Evolutionary conservation across 2,113 vertebrate genomes (phyloP), one percentile per base, ranked within the genome.

Genomic region (Psittacara wagleri): DNA sequence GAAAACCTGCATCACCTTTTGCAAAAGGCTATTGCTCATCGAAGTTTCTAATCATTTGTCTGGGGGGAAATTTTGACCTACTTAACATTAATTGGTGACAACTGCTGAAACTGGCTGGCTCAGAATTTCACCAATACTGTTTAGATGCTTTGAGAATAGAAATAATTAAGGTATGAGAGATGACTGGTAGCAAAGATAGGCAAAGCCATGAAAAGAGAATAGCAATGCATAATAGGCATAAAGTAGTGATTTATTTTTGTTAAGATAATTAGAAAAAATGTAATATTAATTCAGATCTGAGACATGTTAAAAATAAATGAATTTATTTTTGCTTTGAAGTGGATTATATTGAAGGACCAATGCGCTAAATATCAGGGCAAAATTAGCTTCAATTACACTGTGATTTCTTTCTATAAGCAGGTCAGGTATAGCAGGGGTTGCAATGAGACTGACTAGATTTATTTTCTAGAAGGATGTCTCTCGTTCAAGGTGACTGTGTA

Each of bases 401-500:
- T 72, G 61, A 55, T 78, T 79, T 78, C 23, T 79, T 8, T 64
- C 66, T 86, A 3, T 87, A 81, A 88, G 35, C n/a, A 64, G 77
- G 51, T 84, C 55, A 94, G 46, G 51, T 83, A 35, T 43, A 64
- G 41, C 46, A 74, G 78, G 54, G 52, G 24, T 59, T 83, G n/a
- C 49, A 63, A 2, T 27, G 48, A 84, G 28, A 20, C 52, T 80
- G 37, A 44, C 17, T 74, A 10, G 6, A 17, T 81, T 14, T 78
- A 78, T 85, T 90, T 54, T 90, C 28, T 55, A 63, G 61, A 67
- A 81, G 31, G n/a, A 33, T 86, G 49, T 41, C 57, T 83, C 18
- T 87, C 79, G 16, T 52, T 93, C 81, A 93, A 78, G 78, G 74
- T 95, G 92, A 89, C 69, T 72, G 13, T 86, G 73, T 23, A 83